Conservation (phyloP, 2,113 vertebrate genomes). For the Poeciliopsis occidentalis region DNA sequence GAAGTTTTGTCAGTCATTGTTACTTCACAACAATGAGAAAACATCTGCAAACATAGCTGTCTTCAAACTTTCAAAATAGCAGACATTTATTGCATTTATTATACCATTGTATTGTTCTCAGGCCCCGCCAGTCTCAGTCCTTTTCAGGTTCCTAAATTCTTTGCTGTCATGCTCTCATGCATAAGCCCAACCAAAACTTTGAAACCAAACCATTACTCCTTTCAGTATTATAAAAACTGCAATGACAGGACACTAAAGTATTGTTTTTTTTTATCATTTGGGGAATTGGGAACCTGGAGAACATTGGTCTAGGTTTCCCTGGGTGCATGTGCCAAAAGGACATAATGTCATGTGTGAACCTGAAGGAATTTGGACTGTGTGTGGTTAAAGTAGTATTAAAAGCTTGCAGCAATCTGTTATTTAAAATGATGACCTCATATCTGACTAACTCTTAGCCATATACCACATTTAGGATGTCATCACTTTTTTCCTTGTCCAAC, state of each 20-base stretch:
- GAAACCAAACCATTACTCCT: background rate
- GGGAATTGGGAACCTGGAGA: background rate
- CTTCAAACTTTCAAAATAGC: background rate
- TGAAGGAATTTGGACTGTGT: background rate
- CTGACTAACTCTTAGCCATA: no score
- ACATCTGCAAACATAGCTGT: background rate
- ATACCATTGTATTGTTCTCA: background rate
- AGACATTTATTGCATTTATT: background rate
- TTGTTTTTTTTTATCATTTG: background rate
- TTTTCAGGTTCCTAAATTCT: background rate
- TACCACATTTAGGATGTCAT: no score
- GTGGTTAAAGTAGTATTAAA: background rate
- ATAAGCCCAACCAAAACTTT: background rate
- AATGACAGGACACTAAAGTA: background rate
- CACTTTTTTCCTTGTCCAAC: no score
- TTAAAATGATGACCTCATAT: background rate
- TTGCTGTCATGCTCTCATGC: background rate
- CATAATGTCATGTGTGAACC: background rate
- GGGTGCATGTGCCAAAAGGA: background rate
- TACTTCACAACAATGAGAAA: background rate
- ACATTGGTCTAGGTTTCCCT: background rate
- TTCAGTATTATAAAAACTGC: background rate
- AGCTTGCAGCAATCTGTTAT: background rate
- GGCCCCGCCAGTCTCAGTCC: background rate
- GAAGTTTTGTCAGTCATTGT: background rate